A percentile compares a stretch with the other conserved stretches of the same genome.
Evolutionary conservation across 2,797 vertebrate species (phyloP).

Genomic region (Falco columbarius): DNA sequence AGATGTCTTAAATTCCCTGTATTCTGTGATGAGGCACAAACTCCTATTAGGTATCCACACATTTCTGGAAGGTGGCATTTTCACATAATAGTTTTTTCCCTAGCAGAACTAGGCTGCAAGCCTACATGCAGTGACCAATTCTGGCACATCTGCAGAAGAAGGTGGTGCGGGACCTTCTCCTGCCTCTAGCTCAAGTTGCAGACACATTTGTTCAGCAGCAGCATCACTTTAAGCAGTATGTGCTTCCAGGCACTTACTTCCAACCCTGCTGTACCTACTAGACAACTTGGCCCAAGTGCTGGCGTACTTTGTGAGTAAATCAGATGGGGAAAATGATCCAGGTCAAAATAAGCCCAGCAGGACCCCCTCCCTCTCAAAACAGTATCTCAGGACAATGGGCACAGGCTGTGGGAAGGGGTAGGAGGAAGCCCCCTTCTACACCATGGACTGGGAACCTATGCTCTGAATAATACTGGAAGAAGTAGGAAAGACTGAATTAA

Average conservation of each 20-base stretch:
- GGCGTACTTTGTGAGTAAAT: background rate
- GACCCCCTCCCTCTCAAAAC: background rate
- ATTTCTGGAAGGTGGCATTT: background rate
- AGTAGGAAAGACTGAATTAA: background rate
- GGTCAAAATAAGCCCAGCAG: background rate
- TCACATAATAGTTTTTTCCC: background rate
- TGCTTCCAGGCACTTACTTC: background rate
- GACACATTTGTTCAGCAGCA: background rate
- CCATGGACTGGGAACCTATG: background rate
- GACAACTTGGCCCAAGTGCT: background rate
- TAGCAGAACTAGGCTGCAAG: background rate
- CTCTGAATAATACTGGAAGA: background rate
- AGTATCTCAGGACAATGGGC: background rate
- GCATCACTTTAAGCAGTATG: background rate
- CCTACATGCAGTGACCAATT: background rate
- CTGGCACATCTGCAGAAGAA: background rate
- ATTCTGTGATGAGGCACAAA: background rate
- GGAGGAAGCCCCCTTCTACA: background rate
- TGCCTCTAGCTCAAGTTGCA: background rate
- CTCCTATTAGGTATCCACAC: background rate
- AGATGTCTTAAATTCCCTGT: background rate
- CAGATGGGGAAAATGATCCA: background rate
- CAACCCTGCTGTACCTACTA: background rate
- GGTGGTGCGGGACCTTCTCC: background rate
- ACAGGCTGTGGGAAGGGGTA: background rate